Percentiles rank a stretch among this genome's conserved stretches.
phyloP scores from a whole-genome alignment of 2,113 vertebrate species.

The Caracal caracal region DNA sequence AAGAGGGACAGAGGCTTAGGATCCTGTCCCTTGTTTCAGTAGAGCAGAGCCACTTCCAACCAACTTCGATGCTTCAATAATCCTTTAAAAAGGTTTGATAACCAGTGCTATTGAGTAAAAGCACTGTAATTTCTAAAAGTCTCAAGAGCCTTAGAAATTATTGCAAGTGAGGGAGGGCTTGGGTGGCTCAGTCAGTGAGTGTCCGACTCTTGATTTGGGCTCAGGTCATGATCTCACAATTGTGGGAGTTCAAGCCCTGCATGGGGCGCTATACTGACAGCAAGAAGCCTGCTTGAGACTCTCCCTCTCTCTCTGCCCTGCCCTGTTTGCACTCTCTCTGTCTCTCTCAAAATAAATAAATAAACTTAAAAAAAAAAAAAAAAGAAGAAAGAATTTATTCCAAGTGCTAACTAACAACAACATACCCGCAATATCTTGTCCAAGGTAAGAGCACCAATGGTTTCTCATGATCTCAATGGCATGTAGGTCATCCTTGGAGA shows the following conservation, averaged over 20 bases:
- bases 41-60: background rate
- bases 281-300: too few species aligned
- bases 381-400: background rate
- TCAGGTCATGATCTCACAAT: too few species aligned
- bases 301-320: too few species aligned
- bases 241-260: too few species aligned
- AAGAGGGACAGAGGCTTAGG: background rate
- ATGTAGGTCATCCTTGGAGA: conserved; percentile 92
- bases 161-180: fast-evolving
- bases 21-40: background rate
- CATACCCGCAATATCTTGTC: conserved; percentile 94
- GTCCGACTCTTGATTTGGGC: too few species aligned
- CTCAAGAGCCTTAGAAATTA: background rate
- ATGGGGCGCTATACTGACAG: too few species aligned
- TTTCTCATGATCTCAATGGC: conserved; percentile 93
- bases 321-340: too few species aligned
- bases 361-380: too few species aligned
- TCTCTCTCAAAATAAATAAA: too few species aligned
- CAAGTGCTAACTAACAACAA: background rate
- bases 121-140: background rate
- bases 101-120: background rate
- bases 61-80: background rate
- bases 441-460: conserved; percentile 96
- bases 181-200: too few species aligned
- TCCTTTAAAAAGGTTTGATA: background rate